Base-by-base conservation (phyloP, 2,888 invertebrate species). In the Pandemis corylana region DNA sequence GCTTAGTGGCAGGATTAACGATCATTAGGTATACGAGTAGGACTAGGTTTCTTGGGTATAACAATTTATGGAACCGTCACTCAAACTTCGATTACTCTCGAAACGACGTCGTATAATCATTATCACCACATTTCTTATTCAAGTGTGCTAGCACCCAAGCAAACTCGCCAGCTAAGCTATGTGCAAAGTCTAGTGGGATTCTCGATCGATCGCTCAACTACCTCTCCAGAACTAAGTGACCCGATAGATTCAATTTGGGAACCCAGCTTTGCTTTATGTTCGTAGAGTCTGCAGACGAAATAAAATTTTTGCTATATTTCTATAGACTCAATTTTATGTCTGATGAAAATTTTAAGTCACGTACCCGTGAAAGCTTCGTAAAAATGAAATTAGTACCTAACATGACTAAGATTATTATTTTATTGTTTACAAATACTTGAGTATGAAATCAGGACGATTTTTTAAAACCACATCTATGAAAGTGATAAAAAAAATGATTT, bases 161-260 rank as follows among this genome's bases (percentile, higher is more conserved):
- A 53, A n/a, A 28, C 63, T 42, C 20, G 62, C 41, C 62, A 41
- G n/a, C 65, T 36, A 41, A 65, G 69, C 65, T 68, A 65, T 73
- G 73, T 73, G 61, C 68, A 64, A 46, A 66, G 65, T 68, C 65
- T 74, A 79, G 77, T 78, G 77, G 73, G 71, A 75, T 76, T 63
- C 53, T 69, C 68, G 72, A 77, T 77, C 75, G 77, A 79, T 78
- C 77, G 77, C 76, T 77, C 75, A 69, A 73, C 74, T 69, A 53
- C 76, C 75, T 76, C 77, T 78, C 70, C 72, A 64, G 76, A 74
- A 72, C 72, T 68, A 77, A 80, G 80, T 79, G 78, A 78, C 76
- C 77, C 76, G 79, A 78, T 80, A 80, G 79, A 81, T 79, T 77
- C 77, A 79, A 80, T 80, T 80, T 78, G 66, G 75, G 76, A 72